Evolutionary conservation across 2,113 vertebrate genomes (phyloP).

Genomic region (Glareola pratincola): DNA sequence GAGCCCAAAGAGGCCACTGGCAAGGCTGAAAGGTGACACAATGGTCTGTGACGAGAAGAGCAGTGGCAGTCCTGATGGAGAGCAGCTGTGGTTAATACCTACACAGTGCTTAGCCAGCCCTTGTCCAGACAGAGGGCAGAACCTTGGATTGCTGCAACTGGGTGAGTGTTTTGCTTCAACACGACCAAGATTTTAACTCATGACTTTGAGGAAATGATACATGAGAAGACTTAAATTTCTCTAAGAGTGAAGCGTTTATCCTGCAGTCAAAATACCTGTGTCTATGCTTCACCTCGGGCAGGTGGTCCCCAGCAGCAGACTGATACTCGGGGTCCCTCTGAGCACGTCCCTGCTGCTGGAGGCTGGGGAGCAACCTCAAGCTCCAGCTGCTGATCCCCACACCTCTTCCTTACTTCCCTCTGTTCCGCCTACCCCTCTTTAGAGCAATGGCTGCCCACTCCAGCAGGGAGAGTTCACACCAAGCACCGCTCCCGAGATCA

Average conservation of each 20-base stretch:
- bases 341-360: accelerated
- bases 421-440: neutral
- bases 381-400: accelerated
- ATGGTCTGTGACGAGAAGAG: neutral
- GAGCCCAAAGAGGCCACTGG: neutral
- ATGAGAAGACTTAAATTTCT: neutral
- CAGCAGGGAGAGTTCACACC: neutral
- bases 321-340: accelerated
- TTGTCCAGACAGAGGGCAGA: neutral
- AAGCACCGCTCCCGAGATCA: neutral
- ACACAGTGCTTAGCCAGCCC: neutral
- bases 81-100: neutral
- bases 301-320: neutral
- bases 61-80: neutral
- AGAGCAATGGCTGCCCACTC: neutral
- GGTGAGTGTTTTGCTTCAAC: neutral
- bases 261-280: neutral
- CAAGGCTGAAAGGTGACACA: neutral
- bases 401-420: neutral
- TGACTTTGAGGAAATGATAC: neutral
- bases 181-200: neutral
- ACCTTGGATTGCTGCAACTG: neutral
- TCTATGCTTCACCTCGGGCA: neutral
- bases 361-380: neutral
- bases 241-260: neutral